A percentile compares a stretch with the other conserved stretches of the same genome.
These are phyloP conservation scores for Mystacides longicornis DNA, from an alignment of 2,888 invertebrate species.

Conservation along the genomic window DNA sequence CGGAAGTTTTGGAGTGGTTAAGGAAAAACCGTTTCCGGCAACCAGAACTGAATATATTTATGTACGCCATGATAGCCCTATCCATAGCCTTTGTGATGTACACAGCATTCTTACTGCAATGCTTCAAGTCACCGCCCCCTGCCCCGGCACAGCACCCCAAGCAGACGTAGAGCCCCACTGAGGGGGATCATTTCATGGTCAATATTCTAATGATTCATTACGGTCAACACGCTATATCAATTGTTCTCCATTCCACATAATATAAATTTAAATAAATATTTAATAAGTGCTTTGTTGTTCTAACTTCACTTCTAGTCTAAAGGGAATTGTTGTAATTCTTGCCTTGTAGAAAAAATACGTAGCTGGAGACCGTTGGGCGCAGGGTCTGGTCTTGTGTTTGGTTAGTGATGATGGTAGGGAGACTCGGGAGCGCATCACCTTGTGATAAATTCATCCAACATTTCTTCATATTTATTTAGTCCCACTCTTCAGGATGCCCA, in stretches of 20 bases:
- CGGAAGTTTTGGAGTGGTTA: constrained; percentile 86
- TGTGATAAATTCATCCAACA: too few relatives aligned
- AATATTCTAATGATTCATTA: background rate
- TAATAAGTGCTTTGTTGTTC: background rate
- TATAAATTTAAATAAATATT: background rate
- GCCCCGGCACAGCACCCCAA: constrained; percentile 57
- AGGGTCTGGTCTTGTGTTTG: too few relatives aligned
- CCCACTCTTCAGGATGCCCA: too few relatives aligned
- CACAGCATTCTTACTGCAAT: constrained; percentile 84
- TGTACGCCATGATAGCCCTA: constrained; percentile 85
- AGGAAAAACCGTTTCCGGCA: constrained; percentile 89
- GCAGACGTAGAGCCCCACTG: constrained; percentile 43
- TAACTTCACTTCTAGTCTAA: background rate
- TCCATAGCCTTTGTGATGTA: constrained; percentile 81
- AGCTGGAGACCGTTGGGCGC: too few relatives aligned
- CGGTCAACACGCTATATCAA: background rate
- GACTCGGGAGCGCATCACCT: too few relatives aligned
- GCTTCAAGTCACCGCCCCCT: constrained; percentile 69
- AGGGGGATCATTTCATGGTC: background rate
- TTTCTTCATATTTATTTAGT: too few relatives aligned
- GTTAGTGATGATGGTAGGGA: too few relatives aligned
- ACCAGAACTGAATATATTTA: constrained; percentile 87
- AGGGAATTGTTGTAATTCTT: too few relatives aligned
- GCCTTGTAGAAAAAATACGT: too few relatives aligned
- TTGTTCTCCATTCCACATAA: background rate